Evolutionary conservation across 2,888 invertebrate genomes (phyloP).

Genomic region (Petrophora chlorosata): DNA sequence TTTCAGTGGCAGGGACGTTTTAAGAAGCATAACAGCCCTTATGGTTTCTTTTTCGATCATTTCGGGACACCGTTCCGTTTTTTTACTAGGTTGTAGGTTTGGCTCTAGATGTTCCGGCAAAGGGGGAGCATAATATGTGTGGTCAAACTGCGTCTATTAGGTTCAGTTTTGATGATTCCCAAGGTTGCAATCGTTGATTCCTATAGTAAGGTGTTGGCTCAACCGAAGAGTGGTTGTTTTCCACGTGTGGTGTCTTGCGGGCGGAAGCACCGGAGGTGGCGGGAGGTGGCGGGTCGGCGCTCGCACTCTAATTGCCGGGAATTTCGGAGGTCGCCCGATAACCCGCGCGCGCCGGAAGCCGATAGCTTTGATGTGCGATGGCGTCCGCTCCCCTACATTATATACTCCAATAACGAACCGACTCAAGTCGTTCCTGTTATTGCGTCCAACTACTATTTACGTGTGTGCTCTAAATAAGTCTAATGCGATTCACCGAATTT

Average conservation of each 20-base stretch:
- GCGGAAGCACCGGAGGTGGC: conserved; percentile 53
- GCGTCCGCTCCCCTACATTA: conserved; percentile 50
- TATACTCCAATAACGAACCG: conserved; percentile 26
- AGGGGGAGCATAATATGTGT: no score
- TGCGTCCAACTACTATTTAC: conserved; percentile 24
- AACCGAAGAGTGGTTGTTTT: conserved; percentile 34
- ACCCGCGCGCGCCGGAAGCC: conserved; percentile 77
- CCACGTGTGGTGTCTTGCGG: conserved; percentile 24
- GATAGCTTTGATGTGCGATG: conserved; percentile 79
- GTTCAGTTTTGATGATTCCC: not conserved
- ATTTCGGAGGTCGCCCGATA: conserved; percentile 80
- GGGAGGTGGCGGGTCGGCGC: conserved; percentile 59
- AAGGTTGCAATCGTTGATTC: not conserved
- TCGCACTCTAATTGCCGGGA: conserved; percentile 73
- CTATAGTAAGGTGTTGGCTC: not conserved
- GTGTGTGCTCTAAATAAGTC: conserved; percentile 7
- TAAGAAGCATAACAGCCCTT: no score
- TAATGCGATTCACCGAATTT: conserved; percentile 8
- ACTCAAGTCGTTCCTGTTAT: conserved; percentile 32
- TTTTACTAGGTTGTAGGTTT: no score
- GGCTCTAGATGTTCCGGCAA: no score
- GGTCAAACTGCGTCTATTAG: no score
- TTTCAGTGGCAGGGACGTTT: no score
- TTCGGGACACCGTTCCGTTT: no score
- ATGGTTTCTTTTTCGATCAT: no score